Percentiles rank a stretch among this genome's conserved stretches.
phyloP scores from a whole-genome alignment of 2,797 vertebrate genomes.

The Mastacembelus armatus region DNA sequence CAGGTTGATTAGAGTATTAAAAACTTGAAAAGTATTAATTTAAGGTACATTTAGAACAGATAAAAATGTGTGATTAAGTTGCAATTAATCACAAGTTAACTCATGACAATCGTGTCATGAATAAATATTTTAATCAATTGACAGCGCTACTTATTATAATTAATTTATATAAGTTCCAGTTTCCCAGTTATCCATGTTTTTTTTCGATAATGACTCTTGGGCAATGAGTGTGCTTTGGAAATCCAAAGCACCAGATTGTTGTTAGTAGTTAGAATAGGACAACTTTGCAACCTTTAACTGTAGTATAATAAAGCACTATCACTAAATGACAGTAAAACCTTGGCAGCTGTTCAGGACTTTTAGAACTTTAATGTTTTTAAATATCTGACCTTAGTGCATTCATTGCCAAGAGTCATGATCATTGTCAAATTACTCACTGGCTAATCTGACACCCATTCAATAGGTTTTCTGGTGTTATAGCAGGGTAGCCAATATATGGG shows the following conservation, averaged over 20 bases:
- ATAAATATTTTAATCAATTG: too few species aligned
- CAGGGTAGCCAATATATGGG: neutral
- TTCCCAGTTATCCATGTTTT: conserved; percentile 32
- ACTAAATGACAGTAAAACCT: neutral
- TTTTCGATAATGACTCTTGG: too few species aligned
- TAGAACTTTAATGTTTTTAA: neutral
- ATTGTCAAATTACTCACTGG: conserved; percentile 3
- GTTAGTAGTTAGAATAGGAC: neutral
- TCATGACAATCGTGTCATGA: too few species aligned
- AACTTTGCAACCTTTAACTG: conserved; percentile 10
- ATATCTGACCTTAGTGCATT: neutral
- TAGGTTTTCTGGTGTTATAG: neutral
- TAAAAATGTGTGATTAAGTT: too few species aligned
- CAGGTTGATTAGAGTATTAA: too few species aligned
- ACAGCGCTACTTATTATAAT: too few species aligned
- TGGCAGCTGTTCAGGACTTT: neutral
- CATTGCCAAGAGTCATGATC: neutral
- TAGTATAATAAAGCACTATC: neutral
- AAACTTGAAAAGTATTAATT: too few species aligned
- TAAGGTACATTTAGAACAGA: too few species aligned
- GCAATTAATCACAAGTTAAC: too few species aligned
- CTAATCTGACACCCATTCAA: conserved; percentile 2
- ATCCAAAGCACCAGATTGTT: conserved; percentile 35
- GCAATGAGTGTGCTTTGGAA: too few species aligned
- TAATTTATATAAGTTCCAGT: conserved; percentile 25